phyloP scores from a whole-genome alignment of 2,113 vertebrate species.

The Perognathus longimembris region DNA sequence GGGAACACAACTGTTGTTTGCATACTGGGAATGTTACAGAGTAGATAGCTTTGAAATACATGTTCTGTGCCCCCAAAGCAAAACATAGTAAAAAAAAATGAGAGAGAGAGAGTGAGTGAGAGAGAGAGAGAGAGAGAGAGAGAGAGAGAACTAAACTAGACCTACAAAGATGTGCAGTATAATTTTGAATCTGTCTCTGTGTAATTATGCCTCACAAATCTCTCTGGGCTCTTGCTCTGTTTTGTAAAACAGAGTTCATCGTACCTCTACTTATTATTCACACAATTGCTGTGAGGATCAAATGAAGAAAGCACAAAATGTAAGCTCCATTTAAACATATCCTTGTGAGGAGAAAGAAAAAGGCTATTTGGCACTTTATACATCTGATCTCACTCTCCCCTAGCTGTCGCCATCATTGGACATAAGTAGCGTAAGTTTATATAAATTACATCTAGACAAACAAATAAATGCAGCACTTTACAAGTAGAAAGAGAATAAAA shows the following conservation, averaged over 20 bases:
- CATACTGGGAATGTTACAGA: constrained; percentile 17
- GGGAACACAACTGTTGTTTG: neutral
- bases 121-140: neutral
- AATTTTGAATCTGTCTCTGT: constrained; percentile 22
- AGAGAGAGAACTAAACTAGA: neutral
- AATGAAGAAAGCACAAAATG: constrained; percentile 31
- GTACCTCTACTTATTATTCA: neutral
- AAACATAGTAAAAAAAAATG: neutral
- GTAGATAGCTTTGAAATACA: constrained; percentile 41
- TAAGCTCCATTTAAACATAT: neutral
- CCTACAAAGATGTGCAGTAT: neutral
- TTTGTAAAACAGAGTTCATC: constrained; percentile 24
- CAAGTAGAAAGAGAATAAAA: constrained; percentile 39
- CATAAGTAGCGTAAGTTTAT: neutral
- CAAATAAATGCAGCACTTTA: neutral
- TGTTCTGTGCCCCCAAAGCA: constrained; percentile 47
- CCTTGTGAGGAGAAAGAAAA: neutral
- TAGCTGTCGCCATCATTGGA: neutral
- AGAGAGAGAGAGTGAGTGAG: neutral
- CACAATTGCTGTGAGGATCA: constrained; percentile 29
- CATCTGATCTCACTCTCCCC: neutral
- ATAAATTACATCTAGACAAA: constrained; percentile 42
- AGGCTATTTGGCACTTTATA: neutral
- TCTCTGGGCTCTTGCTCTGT: neutral
- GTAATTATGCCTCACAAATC: neutral